These are phyloP conservation scores for Malurus leucopterus DNA, from an alignment of 2,797 vertebrate genomes.

Conservation along the genomic window DNA sequence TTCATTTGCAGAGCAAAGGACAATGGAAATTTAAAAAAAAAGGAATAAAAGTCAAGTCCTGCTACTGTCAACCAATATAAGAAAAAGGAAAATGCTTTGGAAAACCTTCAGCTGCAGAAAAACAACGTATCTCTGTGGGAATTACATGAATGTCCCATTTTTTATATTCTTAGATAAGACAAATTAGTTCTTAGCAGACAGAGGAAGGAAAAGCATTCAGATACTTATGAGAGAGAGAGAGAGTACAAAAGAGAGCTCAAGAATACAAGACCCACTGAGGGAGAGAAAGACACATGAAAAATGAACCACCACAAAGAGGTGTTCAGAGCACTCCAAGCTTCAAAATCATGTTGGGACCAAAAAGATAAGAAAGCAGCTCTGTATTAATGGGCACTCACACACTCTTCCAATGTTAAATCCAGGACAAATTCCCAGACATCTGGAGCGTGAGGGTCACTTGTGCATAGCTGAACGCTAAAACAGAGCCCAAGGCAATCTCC, in stretches of 20 bases:
- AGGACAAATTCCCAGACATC: neutral
- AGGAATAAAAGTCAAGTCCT: accelerated
- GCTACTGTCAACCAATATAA: neutral
- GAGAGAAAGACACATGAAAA: neutral
- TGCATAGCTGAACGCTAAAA: neutral
- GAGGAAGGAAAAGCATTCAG: neutral
- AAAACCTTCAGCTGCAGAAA: neutral
- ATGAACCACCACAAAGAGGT: neutral
- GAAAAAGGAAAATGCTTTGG: neutral
- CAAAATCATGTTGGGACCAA: neutral
- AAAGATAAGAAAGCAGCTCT: neutral
- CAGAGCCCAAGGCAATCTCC: neutral
- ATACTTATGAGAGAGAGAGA: neutral
- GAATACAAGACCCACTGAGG: neutral
- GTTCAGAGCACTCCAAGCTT: neutral
- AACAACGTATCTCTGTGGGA: neutral
- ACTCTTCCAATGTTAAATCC: neutral
- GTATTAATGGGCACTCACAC: neutral
- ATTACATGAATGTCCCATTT: neutral
- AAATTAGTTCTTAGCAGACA: neutral
- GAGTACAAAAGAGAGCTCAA: neutral
- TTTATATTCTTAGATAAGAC: neutral
- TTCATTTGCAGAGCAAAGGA: neutral
- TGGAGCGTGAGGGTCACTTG: neutral
- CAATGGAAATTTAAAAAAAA: accelerated